Evolutionary conservation across 2,888 invertebrate species (phyloP).

Genomic region (Piscicola geometra): DNA sequence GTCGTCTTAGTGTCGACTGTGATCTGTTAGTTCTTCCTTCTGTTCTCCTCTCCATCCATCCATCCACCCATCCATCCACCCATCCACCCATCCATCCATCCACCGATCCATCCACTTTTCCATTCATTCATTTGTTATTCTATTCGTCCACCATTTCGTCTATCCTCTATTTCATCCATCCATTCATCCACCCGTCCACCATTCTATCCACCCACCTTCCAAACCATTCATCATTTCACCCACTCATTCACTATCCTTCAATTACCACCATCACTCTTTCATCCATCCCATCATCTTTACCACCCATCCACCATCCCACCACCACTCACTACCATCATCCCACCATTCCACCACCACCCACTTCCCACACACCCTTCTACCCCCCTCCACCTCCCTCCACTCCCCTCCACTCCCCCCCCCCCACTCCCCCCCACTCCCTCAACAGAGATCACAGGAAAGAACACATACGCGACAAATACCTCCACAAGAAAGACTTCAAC

Average conservation of each 20-base stretch:
- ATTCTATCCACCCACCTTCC: not conserved
- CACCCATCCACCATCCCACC: not conserved
- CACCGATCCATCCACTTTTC: not conserved
- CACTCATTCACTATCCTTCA: not conserved
- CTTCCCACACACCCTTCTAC: not conserved
- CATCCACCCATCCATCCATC: not conserved
- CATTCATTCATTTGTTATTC: not conserved
- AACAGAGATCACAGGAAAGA: conserved; percentile 44
- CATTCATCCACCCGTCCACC: not conserved
- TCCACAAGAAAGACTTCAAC: conserved; percentile 46
- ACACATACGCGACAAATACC: conserved; percentile 50
- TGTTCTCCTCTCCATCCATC: not conserved
- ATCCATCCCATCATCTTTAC: not conserved
- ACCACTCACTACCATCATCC: not conserved
- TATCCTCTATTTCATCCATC: not conserved
- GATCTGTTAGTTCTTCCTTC: conserved; percentile 40
- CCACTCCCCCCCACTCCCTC: not conserved
- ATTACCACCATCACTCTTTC: not conserved
- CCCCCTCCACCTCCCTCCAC: not conserved
- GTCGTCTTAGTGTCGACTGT: conserved; percentile 43
- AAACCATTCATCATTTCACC: not conserved
- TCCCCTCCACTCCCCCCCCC: not conserved
- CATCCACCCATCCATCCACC: not conserved
- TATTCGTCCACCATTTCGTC: not conserved
- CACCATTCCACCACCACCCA: not conserved